These are phyloP conservation scores for Bombus picipes DNA, from an alignment of 1,140 invertebrate genomes.

Conservation along the genomic window DNA sequence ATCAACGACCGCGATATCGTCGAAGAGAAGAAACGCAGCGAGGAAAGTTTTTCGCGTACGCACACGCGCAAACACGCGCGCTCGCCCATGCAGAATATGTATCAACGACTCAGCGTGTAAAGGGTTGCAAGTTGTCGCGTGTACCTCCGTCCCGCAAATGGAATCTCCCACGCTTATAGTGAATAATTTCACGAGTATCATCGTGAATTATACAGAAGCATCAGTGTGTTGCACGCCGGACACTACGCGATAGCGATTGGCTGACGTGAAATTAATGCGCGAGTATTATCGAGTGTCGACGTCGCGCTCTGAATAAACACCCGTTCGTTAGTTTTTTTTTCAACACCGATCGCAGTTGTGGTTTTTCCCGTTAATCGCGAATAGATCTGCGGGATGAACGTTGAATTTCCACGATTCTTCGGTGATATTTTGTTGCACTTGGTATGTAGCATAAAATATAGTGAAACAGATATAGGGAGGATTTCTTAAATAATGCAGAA, in stretches of 20 bases:
- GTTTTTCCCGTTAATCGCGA: neutral
- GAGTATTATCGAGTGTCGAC: conserved; percentile 28
- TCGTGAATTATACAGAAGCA: conserved; percentile 44
- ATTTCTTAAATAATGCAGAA: too few species aligned
- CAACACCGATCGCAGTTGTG: too few species aligned
- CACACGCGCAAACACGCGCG: neutral
- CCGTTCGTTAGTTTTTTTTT: neutral
- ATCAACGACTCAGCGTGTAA: neutral
- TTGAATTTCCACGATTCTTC: too few species aligned
- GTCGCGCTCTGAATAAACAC: neutral
- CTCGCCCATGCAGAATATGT: neutral
- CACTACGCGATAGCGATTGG: conserved; percentile 10
- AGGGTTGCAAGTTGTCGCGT: conserved; percentile 48
- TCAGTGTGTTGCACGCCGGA: neutral
- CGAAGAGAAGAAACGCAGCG: too few species aligned
- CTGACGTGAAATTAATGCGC: conserved; percentile 14
- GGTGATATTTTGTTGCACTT: too few species aligned
- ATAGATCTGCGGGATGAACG: neutral
- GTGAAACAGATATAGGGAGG: too few species aligned
- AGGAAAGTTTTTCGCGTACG: neutral
- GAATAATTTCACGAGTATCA: conserved; percentile 59
- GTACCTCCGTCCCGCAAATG: conserved; percentile 49
- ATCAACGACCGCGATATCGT: neutral
- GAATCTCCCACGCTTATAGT: conserved; percentile 57
- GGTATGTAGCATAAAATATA: too few species aligned